These are phyloP conservation scores for Macrostomum lignano DNA, from an alignment of 1,140 invertebrate genomes.

Conservation along the genomic window DNA sequence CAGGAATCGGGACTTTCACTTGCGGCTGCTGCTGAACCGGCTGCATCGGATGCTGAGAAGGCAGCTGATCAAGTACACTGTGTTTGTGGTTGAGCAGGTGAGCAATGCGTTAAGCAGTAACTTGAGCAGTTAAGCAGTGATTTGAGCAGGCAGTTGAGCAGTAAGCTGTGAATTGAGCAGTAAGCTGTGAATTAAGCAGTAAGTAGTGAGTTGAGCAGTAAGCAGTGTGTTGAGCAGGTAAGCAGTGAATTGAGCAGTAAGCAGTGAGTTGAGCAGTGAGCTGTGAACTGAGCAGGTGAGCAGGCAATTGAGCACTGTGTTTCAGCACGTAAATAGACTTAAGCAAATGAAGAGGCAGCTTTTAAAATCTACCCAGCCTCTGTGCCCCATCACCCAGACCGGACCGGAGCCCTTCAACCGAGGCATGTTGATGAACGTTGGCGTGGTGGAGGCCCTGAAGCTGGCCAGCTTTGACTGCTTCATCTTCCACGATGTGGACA, in stretches of 20 bases:
- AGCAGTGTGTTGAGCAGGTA: too few species aligned
- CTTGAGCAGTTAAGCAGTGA: too few species aligned
- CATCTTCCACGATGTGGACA: slow-evolving; percentile 17
- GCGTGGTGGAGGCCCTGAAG: slow-evolving; percentile 16
- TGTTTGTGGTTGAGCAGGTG: slow-evolving; percentile 24
- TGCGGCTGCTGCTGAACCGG: slow-evolving; percentile 15
- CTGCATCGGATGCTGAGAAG: slow-evolving; percentile 18
- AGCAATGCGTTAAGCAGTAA: slow-evolving; percentile 33
- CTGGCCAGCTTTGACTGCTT: slow-evolving; percentile 16
- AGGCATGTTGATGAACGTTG: slow-evolving; percentile 22
- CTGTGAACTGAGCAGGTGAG: too few species aligned
- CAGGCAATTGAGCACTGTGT: neutral
- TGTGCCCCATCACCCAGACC: slow-evolving; percentile 9
- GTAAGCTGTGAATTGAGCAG: too few species aligned
- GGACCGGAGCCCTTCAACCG: slow-evolving; percentile 16
- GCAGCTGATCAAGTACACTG: slow-evolving; percentile 18
- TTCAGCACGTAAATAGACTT: neutral
- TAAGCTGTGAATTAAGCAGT: too few species aligned
- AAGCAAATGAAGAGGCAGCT: neutral
- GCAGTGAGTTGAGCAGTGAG: too few species aligned
- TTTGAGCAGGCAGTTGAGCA: too few species aligned
- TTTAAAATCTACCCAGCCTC: neutral
- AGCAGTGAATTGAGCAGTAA: too few species aligned
- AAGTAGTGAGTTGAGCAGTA: too few species aligned
- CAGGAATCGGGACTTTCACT: slow-evolving; percentile 24